Conservation (phyloP, 2,797 vertebrate species). For the Xenopus petersii region DNA sequence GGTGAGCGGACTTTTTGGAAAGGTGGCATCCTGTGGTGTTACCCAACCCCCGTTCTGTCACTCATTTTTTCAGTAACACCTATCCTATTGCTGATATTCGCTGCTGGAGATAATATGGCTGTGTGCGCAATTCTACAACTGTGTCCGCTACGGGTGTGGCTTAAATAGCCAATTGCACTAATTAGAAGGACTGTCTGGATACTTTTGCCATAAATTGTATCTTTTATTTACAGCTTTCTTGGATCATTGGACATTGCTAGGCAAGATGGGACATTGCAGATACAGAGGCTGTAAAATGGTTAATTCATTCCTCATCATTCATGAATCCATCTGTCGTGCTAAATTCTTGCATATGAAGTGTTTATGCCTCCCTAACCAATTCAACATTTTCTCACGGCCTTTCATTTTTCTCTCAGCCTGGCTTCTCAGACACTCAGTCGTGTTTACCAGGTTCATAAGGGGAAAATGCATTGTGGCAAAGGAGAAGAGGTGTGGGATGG, state of each 20-base stretch:
- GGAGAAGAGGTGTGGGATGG: neutral
- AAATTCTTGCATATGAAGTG: constrained; percentile 11
- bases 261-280: neutral
- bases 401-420: neutral
- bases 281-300: neutral
- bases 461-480: neutral
- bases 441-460: constrained; percentile 1
- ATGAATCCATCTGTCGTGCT: constrained; percentile 3
- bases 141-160: too few species aligned
- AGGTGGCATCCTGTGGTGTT: too few species aligned
- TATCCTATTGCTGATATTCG: too few species aligned
- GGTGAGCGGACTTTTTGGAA: too few species aligned
- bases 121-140: too few species aligned
- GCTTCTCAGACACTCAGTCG: neutral
- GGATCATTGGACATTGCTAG: neutral
- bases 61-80: too few species aligned
- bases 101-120: too few species aligned
- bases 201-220: too few species aligned
- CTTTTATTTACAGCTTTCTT: neutral
- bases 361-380: constrained; percentile 11
- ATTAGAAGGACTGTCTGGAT: too few species aligned
- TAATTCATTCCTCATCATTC: constrained; percentile 6
- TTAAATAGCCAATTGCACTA: too few species aligned
- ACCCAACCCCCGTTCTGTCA: too few species aligned
- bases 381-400: constrained; percentile 9